Conservation (phyloP, 2,888 invertebrate species). For the Herminia tarsipennalis region DNA sequence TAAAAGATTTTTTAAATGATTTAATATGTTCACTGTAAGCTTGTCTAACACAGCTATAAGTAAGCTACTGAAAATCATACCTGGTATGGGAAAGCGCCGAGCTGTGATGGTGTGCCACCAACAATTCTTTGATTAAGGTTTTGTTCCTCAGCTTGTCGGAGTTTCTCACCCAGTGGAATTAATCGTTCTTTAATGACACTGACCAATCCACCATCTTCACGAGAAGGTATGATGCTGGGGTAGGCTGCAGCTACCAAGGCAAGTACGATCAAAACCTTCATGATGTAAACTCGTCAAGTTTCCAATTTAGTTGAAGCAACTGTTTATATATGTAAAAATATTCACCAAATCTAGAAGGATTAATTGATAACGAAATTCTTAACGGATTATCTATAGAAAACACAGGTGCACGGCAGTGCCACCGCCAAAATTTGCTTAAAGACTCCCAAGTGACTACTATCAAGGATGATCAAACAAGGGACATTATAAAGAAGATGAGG, state of each 20-base stretch:
- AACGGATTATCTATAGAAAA: too few species aligned
- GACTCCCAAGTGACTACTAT: too few species aligned
- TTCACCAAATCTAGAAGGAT: too few species aligned
- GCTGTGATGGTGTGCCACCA: neutral
- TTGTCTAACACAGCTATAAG: too few species aligned
- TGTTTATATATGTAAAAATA: neutral
- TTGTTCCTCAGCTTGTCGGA: slow-evolving; percentile 5
- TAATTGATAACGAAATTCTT: too few species aligned
- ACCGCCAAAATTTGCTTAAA: too few species aligned
- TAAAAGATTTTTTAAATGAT: too few species aligned
- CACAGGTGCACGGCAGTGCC: too few species aligned
- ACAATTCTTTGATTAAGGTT: neutral
- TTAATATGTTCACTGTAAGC: too few species aligned
- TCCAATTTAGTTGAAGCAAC: neutral
- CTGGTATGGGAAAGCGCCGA: slow-evolving; percentile 6
- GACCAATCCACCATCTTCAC: neutral
- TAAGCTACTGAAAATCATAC: too few species aligned
- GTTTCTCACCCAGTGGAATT: slow-evolving; percentile 9
- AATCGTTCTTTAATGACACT: neutral
- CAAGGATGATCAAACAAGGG: too few species aligned
- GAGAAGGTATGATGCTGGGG: neutral
- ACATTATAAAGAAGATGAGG: too few species aligned
- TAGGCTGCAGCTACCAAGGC: slow-evolving; percentile 2
- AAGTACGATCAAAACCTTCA: slow-evolving; percentile 3
- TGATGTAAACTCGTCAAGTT: neutral